Evolutionary conservation across 2,113 vertebrate genomes (phyloP).

Genomic region (Arvicanthis niloticus): DNA sequence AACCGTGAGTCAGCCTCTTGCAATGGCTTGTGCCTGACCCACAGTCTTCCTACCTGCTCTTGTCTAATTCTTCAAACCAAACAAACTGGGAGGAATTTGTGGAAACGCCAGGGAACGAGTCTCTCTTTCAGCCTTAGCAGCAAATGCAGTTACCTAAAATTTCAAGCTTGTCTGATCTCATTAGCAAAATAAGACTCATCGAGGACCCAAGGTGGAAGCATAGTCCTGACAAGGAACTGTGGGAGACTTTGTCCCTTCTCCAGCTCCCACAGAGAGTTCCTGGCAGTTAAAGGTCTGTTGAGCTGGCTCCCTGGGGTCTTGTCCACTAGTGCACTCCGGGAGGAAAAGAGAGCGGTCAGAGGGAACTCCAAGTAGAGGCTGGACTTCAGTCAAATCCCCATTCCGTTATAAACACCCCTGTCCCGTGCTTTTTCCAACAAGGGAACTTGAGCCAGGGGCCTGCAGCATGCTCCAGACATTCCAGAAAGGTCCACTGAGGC

Average conservation of each 20-base stretch:
- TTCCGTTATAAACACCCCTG: conserved; percentile 26
- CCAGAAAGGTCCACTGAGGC: background rate
- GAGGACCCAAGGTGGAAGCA: conserved; percentile 15
- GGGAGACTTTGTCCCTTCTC: background rate
- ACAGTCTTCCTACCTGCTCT: conserved; percentile 46
- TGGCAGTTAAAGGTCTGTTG: background rate
- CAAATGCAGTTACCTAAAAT: conserved; percentile 35
- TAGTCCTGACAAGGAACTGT: background rate
- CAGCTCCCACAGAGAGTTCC: background rate
- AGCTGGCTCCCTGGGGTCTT: background rate
- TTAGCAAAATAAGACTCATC: conserved; percentile 59
- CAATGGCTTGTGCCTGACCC: background rate
- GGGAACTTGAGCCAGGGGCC: background rate
- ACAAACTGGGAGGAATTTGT: conserved; percentile 27
- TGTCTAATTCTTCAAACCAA: conserved; percentile 45
- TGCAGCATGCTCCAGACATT: background rate
- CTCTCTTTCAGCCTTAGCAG: background rate
- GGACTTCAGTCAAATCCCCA: background rate
- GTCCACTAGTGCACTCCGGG: background rate
- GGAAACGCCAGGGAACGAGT: conserved; percentile 44
- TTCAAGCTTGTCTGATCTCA: conserved; percentile 65
- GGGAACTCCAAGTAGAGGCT: conserved; percentile 40
- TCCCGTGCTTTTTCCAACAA: background rate
- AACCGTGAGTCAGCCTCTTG: background rate
- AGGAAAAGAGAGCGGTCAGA: conserved; percentile 28